Evolutionary conservation across 2,888 invertebrate species (phyloP), one percentile per base, ranked within the genome.

Genomic region (Caenorhabditis sp.): DNA sequence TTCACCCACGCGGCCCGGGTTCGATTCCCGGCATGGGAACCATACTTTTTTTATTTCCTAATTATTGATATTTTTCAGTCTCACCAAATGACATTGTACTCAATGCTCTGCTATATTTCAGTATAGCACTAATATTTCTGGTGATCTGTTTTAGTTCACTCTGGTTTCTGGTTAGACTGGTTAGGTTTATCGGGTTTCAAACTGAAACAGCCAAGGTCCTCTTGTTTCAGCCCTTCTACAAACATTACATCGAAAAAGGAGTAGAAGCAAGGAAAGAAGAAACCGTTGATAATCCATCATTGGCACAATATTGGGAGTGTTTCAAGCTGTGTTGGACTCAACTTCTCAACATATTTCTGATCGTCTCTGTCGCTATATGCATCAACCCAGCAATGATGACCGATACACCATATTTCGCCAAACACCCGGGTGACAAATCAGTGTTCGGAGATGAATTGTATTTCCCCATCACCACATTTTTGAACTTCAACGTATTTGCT

Each of bases 101-200:
- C 8, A 92, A 95, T 0, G 97, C 97, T 53, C 95, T 97, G 84
- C 95, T 97, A 90, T 99, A 97, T 90, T 99, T 99, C 89, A 93
- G 96, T 75, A 93, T 94, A 0, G 97, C 97, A 27, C 92, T 97
- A 85, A 92, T 96, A 79, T 92, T 97, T 63, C 91, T 99, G 56
- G 91, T 97, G 54, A 90, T 94, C 0, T 97, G 97, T 87, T 94
- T 97, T 86, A 95, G 96, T 88, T 94, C 96, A 0, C 97, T 95
- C 90, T 96, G 95, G 89, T 94, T 94, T 26, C 90, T 97, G 83
- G 95, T 96, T 4, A 90, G 95, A 68, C 94, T 94, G 90, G 95
- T 95, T 90, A 93, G 26, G 3, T n/a, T n/a, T n/a, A n/a, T n/a
- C n/a, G n/a, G n/a, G n/a, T n/a, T n/a, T n/a, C n/a, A n/a, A n/a